Conservation (phyloP, 2,888 invertebrate species). For the Pedicia rivosa region DNA sequence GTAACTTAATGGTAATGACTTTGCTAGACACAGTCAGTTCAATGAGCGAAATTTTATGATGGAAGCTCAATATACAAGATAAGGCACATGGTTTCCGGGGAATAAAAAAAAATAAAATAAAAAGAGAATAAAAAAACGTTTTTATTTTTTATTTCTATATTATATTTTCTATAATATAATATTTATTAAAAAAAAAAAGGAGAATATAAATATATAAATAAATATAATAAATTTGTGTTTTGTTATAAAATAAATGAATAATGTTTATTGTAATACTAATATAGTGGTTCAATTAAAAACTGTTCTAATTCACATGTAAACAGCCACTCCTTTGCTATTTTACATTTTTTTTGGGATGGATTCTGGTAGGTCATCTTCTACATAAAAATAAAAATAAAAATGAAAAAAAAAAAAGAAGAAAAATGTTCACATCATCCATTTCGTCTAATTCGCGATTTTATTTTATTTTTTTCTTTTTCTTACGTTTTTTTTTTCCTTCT, state of each 20-base stretch:
- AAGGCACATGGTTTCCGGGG: conserved; percentile 37
- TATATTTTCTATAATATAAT: conserved; percentile 1
- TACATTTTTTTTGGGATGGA: conserved; percentile 11
- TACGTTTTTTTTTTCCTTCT: no score
- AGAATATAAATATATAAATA: conserved; percentile 1
- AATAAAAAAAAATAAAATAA: conserved; percentile 3
- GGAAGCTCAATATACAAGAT: conserved; percentile 25
- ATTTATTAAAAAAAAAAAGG: background rate
- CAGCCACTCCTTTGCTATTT: conserved; percentile 7
- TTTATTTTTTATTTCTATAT: conserved; percentile 1
- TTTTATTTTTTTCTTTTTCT: conserved; percentile 3
- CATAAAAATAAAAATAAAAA: background rate
- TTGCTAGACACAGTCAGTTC: conserved; percentile 6
- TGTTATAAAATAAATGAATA: conserved; percentile 2
- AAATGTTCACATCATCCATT: conserved; percentile 1
- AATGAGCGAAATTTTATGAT: conserved; percentile 14
- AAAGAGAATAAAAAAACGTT: conserved; percentile 3
- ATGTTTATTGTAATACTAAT: conserved; percentile 2
- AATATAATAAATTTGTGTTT: background rate
- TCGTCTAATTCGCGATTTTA: conserved; percentile 5
- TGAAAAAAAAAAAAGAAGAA: no score
- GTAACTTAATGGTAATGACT: conserved; percentile 5
- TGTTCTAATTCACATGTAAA: conserved; percentile 7
- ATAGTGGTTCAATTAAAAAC: no score
- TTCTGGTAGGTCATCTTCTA: conserved; percentile 17